Evolutionary conservation across 2,888 invertebrate genomes (phyloP), one percentile per base, ranked within the genome.

Genomic region (Pristionchus fissidentatus): DNA sequence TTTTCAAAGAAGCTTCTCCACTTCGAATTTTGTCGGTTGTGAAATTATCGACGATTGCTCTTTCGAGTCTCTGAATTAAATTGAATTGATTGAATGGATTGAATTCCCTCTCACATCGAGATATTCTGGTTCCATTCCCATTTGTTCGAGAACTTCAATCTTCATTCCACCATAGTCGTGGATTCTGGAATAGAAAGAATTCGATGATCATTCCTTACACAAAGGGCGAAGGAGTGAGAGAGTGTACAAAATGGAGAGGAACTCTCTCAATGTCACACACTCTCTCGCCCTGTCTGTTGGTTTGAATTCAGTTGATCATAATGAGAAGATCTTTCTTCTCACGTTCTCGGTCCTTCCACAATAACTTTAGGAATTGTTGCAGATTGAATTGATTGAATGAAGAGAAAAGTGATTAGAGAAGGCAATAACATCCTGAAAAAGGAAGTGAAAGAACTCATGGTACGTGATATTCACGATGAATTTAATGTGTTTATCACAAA

Each of bases 71-170:
- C 77, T 77, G 22, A 29, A 52, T 32, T 29, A 10, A n/a, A 13
- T 22, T 41, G 19, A 8, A 15, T 49, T 15, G 52, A 49, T 22
- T n/a, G 22, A 32, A 22, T 77, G 19, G 3, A 43, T 43, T 73
- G 35, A 38, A 38, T 35, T 70, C 19, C 3, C 19, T 19, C n/a
- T 22, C 32, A 49, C 77, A 77, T 52, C 77, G 19, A 52, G 49
- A 77, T 77, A 46, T 13, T 77, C 77, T 5, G 77, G 49, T 26
- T 77, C 77, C 77, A 77, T 77, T 49, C 77, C 77, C 22, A 77
- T 26, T 41, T 77, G 77, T 3, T 46, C 46, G 1, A 77, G 22
- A 13, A 52, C 77, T 29, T 77, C 77, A 8, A 77, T 49, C 52
- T 52, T 77, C 26, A 77, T 49, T 49, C 77, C 77, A 77, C 19